Evolutionary conservation across 2,888 invertebrate genomes (phyloP).

Genomic region (Latheticus oryzae): DNA sequence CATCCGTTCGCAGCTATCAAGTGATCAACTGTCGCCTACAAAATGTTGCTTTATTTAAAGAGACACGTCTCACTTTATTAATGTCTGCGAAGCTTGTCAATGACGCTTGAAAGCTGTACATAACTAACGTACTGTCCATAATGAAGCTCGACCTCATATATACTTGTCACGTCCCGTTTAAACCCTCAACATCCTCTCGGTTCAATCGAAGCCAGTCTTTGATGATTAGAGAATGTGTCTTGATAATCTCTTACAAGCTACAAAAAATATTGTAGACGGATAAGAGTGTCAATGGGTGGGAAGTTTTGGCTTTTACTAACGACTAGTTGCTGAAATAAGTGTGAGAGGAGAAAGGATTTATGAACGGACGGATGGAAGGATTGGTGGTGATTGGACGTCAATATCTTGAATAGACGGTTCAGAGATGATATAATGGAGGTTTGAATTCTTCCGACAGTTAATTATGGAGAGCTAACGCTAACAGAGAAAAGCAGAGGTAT

Average conservation of each 20-base stretch:
- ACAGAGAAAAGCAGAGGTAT: constrained; percentile 11
- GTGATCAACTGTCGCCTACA: no score
- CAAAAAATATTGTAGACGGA: constrained; percentile 36
- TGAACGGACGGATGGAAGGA: no score
- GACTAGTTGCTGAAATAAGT: no score
- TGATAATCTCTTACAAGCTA: constrained; percentile 46
- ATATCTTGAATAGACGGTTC: constrained; percentile 53
- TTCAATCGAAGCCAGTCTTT: constrained; percentile 43
- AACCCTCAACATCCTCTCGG: constrained; percentile 31
- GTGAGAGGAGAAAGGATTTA: no score
- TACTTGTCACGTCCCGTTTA: constrained; percentile 48
- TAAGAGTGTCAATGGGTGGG: constrained; percentile 4
- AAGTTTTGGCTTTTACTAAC: not conserved
- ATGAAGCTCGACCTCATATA: constrained; percentile 48
- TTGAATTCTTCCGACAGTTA: constrained; percentile 55
- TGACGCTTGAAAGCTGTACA: constrained; percentile 43
- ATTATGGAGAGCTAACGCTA: constrained; percentile 45
- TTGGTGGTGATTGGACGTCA: constrained; percentile 57
- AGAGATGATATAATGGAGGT: constrained; percentile 55
- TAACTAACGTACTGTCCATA: constrained; percentile 47
- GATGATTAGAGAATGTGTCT: constrained; percentile 43
- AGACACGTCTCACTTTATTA: constrained; percentile 34
- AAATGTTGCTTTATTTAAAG: no score
- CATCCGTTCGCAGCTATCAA: no score
- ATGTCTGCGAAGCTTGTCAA: constrained; percentile 27